Evolutionary conservation across 1,140 invertebrate species (phyloP).

Genomic region (Aphaenogaster floridana): DNA sequence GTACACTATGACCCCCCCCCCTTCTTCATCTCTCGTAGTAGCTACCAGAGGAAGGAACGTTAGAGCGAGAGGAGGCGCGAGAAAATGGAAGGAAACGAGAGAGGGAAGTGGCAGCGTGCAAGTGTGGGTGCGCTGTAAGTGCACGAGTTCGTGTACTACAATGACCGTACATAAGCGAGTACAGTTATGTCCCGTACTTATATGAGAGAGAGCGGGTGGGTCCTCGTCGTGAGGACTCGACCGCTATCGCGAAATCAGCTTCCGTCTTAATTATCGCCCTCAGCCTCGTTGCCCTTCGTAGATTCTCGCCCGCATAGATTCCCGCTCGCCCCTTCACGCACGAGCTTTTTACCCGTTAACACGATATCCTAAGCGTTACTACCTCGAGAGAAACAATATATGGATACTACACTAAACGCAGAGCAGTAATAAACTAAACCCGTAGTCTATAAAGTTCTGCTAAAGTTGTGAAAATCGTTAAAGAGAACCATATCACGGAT

Average conservation of each 20-base stretch:
- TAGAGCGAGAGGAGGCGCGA: neutral
- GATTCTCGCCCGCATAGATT: constrained; percentile 55
- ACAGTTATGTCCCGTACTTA: constrained; percentile 73
- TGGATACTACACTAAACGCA: neutral
- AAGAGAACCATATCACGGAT: neutral
- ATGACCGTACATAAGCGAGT: constrained; percentile 47
- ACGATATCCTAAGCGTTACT: constrained; percentile 37
- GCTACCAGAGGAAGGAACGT: constrained; percentile 28
- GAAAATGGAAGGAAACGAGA: neutral
- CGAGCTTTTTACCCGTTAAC: constrained; percentile 34
- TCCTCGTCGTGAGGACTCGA: constrained; percentile 77
- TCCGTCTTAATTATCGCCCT: constrained; percentile 85
- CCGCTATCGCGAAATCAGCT: constrained; percentile 84
- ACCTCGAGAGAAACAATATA: neutral
- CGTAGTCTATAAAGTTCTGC: neutral
- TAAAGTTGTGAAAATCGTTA: neutral
- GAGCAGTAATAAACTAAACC: neutral
- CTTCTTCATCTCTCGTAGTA: constrained; percentile 30
- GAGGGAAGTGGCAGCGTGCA: neutral
- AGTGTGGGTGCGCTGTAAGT: constrained; percentile 7
- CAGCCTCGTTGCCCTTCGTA: constrained; percentile 42
- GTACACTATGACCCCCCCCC: constrained; percentile 4
- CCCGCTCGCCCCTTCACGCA: neutral
- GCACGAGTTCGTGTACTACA: constrained; percentile 11
- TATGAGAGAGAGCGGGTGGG: constrained; percentile 68